Conservation (phyloP, 1,140 invertebrate species). For the Panagrolaimus sp. region DNA sequence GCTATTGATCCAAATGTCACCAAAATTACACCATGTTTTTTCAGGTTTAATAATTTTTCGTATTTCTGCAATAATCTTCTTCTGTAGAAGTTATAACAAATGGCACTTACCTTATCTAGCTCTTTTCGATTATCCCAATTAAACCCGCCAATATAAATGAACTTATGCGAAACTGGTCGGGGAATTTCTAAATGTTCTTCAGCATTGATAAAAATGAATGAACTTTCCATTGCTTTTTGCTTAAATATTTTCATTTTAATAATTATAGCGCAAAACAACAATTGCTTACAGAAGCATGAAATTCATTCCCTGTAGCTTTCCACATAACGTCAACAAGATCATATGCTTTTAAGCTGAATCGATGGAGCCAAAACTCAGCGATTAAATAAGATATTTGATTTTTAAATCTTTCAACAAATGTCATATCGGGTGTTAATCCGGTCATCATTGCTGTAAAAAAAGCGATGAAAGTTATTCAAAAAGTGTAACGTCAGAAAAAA, state of each 20-base stretch:
- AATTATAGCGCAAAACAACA: neutral
- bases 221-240: neutral
- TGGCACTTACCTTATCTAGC: neutral
- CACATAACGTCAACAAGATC: neutral
- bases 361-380: no score
- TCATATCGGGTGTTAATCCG: neutral
- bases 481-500: neutral
- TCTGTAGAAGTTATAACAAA: conserved; percentile 9
- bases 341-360: no score
- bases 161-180: conserved; percentile 34
- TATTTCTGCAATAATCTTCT: conserved; percentile 13
- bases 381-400: neutral
- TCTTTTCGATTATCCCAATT: neutral
- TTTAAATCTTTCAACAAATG: neutral
- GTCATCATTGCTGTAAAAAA: neutral
- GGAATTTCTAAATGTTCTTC: conserved; percentile 39
- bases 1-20: conserved; percentile 26
- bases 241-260: no score
- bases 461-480: neutral
- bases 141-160: conserved; percentile 44
- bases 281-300: neutral
- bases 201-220: conserved; percentile 33
- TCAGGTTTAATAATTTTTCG: conserved; percentile 13
- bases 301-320: neutral
- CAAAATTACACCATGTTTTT: conserved; percentile 16